Evolutionary conservation across 2,113 vertebrate genomes (phyloP).

Genomic region (Octodon degus): DNA sequence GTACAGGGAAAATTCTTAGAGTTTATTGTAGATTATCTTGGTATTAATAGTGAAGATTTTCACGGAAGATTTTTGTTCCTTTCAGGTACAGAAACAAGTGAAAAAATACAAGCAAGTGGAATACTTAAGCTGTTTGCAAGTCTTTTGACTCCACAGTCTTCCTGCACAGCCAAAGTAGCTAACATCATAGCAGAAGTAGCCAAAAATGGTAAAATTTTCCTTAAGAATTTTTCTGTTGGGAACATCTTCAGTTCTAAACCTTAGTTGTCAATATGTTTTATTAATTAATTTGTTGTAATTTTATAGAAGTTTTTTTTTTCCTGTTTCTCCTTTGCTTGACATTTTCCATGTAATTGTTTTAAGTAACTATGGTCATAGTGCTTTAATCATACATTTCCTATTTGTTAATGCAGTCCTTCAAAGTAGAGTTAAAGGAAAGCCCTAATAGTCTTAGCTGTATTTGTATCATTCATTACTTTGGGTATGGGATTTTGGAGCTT

Average conservation of each 20-base stretch:
- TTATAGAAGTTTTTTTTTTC: conserved; percentile 81
- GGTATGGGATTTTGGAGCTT: not conserved
- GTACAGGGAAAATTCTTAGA: not conserved
- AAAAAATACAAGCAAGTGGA: conserved; percentile 96
- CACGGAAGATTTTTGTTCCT: conserved; percentile 75
- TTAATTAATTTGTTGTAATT: conserved; percentile 89
- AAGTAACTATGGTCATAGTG: conserved; percentile 52
- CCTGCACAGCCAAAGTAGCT: conserved; percentile 96
- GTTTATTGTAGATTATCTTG: not conserved
- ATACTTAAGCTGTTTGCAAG: conserved; percentile 92
- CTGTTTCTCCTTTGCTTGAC: conserved; percentile 70
- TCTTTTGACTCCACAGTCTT: conserved; percentile 92
- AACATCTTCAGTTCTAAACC: conserved; percentile 90
- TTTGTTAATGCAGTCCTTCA: conserved; percentile 54
- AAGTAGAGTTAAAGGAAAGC: conserved; percentile 31
- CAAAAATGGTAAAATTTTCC: conserved; percentile 97
- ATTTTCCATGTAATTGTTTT: conserved; percentile 75
- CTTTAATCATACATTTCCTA: conserved; percentile 30
- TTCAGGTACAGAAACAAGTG: conserved; percentile 95
- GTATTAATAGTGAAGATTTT: conserved; percentile 63
- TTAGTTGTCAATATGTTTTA: conserved; percentile 89
- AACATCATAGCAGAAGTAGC: conserved; percentile 99
- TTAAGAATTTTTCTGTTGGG: conserved; percentile 88
- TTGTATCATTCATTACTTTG: not conserved
- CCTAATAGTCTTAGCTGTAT: conserved; percentile 39